These are phyloP conservation scores for Drosophila azteca DNA, from an alignment of 1,140 invertebrate species.

Conservation along the genomic window DNA sequence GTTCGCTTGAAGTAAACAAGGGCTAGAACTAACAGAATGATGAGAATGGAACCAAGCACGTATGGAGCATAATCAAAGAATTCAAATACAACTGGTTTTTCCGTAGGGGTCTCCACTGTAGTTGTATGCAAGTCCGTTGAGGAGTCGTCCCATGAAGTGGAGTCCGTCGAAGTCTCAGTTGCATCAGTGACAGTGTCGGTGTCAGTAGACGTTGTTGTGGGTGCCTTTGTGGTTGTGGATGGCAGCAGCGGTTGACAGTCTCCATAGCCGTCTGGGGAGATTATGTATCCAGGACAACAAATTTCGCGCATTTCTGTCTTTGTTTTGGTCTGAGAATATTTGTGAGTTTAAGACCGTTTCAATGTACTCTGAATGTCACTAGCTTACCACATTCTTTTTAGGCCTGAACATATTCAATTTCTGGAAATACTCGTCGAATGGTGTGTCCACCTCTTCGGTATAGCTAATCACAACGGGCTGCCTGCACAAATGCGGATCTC, in stretches of 20 bases:
- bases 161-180: not conserved
- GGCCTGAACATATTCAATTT: not conserved
- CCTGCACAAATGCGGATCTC: constrained; percentile 17
- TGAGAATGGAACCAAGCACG: not conserved
- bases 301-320: constrained; percentile 15
- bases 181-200: not conserved
- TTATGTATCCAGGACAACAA: constrained; percentile 45
- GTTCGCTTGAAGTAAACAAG: not conserved
- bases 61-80: too few species aligned
- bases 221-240: constrained; percentile 1
- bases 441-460: not conserved
- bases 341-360: not conserved
- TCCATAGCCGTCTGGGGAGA: not conserved
- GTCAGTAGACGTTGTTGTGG: not conserved
- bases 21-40: not conserved
- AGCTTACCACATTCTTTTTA: constrained; percentile 15
- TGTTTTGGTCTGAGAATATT: constrained; percentile 24
- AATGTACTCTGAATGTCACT: not conserved
- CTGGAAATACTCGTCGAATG: constrained; percentile 4
- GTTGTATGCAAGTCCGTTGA: too few species aligned
- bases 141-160: not conserved
- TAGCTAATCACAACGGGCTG: not conserved
- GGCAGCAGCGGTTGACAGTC: constrained; percentile 9
- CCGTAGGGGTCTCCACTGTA: too few species aligned
- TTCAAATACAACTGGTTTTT: too few species aligned